Evolutionary conservation across 2,888 invertebrate genomes (phyloP).

Genomic region (Heliconius ismenius): DNA sequence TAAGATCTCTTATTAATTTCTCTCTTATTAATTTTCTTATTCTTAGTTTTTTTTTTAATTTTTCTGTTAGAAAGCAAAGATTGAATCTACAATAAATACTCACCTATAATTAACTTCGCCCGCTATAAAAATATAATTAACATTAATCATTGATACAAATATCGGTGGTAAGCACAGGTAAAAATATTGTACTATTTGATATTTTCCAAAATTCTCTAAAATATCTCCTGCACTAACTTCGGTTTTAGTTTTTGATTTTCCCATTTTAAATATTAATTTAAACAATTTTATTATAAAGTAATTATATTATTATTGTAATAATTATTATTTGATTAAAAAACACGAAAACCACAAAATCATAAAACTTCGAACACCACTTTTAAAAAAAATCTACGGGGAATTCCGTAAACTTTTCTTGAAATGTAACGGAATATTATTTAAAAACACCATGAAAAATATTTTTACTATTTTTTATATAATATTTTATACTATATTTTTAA

Average conservation of each 20-base stretch:
- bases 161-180: conserved; percentile 61
- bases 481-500: background rate
- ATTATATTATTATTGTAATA: too few species aligned
- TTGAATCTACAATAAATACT: conserved; percentile 12
- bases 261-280: conserved; percentile 25
- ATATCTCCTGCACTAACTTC: conserved; percentile 37
- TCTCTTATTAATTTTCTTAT: too few species aligned
- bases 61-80: too few species aligned
- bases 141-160: conserved; percentile 63
- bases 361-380: conserved; percentile 9
- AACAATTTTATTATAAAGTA: background rate
- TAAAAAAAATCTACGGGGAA: background rate
- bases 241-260: conserved; percentile 23
- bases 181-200: conserved; percentile 64
- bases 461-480: too few species aligned
- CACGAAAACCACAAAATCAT: conserved; percentile 16
- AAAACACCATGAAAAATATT: conserved; percentile 17
- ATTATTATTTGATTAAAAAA: conserved; percentile 9
- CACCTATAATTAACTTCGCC: conserved; percentile 67
- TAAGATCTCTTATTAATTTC: background rate
- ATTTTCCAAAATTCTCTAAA: conserved; percentile 70
- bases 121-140: conserved; percentile 68
- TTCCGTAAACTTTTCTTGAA: conserved; percentile 13
- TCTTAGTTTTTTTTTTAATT: background rate
- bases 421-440: conserved; percentile 10